Evolutionary conservation across 2,888 invertebrate genomes (phyloP).

Genomic region (Coleophora flavipennella): DNA sequence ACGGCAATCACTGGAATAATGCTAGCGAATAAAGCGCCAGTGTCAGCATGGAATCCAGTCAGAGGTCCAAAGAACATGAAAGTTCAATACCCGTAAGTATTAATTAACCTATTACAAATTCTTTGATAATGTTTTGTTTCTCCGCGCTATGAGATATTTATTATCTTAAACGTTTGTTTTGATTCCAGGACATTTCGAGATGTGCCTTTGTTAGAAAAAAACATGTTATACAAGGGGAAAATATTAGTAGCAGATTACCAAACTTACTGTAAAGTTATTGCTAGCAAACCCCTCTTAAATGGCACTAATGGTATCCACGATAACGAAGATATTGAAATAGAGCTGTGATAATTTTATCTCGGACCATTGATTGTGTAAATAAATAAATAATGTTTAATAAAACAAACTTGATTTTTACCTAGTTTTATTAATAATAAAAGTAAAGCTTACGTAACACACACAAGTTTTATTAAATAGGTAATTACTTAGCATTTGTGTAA

Average conservation of each 20-base stretch:
- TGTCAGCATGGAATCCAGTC: slow-evolving; percentile 83
- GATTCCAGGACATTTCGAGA: slow-evolving; percentile 44
- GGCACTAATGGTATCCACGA: not conserved
- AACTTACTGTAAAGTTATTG: slow-evolving; percentile 60
- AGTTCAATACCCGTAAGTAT: slow-evolving; percentile 56
- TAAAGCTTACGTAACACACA: slow-evolving; percentile 1
- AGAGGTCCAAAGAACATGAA: slow-evolving; percentile 68
- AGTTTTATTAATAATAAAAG: not conserved
- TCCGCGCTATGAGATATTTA: too few species aligned
- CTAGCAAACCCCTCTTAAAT: slow-evolving; percentile 17
- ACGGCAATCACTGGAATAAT: slow-evolving; percentile 79
- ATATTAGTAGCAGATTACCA: slow-evolving; percentile 57
- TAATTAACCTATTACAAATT: too few species aligned
- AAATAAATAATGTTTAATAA: not conserved
- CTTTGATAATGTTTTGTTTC: too few species aligned
- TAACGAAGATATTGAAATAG: too few species aligned
- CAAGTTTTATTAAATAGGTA: not conserved
- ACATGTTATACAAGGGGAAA: slow-evolving; percentile 57
- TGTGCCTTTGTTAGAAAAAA: slow-evolving; percentile 42
- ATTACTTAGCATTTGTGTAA: slow-evolving; percentile 23
- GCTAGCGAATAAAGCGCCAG: slow-evolving; percentile 78
- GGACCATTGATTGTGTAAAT: not conserved
- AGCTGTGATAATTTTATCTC: not conserved
- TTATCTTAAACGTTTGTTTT: not conserved
- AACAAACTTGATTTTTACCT: not conserved